A percentile compares a stretch with the other conserved stretches of the same genome.
Conservation (phyloP, 2,888 invertebrate species). For the Didymodactylos carnosus region DNA sequence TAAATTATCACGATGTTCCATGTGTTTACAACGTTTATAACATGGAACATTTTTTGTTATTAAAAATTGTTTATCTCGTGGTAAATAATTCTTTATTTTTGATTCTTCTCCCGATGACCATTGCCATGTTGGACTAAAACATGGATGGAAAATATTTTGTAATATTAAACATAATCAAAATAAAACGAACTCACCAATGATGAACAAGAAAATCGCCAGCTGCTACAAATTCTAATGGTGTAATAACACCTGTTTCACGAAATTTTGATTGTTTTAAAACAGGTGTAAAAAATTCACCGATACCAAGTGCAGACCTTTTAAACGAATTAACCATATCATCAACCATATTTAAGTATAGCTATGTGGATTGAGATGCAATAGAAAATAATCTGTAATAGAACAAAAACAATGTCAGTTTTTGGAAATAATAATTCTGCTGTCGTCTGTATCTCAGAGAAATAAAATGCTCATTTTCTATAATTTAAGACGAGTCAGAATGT, state of each 20-base stretch:
- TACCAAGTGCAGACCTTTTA: constrained; percentile 47
- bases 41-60: constrained; percentile 88
- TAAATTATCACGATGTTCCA: constrained; percentile 62
- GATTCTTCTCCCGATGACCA: constrained; percentile 81
- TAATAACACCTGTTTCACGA: constrained; percentile 83
- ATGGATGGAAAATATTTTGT: too few species aligned
- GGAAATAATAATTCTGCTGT: too few species aligned
- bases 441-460: too few species aligned
- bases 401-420: too few species aligned
- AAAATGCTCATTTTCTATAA: too few species aligned
- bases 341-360: too few species aligned
- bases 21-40: constrained; percentile 73
- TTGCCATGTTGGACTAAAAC: constrained; percentile 97
- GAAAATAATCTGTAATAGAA: too few species aligned
- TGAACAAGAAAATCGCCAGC: constrained; percentile 96
- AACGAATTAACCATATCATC: not conserved
- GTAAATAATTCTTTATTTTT: constrained; percentile 69
- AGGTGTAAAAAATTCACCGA: constrained; percentile 86
- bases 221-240: constrained; percentile 92
- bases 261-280: constrained; percentile 93
- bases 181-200: too few species aligned
- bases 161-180: too few species aligned
- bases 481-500: too few species aligned
- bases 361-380: too few species aligned
- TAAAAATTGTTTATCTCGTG: constrained; percentile 82